Percentiles rank a stretch among this genome's conserved stretches.
These are phyloP conservation scores for Tragelaphus scriptus DNA, from an alignment of 2,113 vertebrate genomes.

Conservation along the genomic window DNA sequence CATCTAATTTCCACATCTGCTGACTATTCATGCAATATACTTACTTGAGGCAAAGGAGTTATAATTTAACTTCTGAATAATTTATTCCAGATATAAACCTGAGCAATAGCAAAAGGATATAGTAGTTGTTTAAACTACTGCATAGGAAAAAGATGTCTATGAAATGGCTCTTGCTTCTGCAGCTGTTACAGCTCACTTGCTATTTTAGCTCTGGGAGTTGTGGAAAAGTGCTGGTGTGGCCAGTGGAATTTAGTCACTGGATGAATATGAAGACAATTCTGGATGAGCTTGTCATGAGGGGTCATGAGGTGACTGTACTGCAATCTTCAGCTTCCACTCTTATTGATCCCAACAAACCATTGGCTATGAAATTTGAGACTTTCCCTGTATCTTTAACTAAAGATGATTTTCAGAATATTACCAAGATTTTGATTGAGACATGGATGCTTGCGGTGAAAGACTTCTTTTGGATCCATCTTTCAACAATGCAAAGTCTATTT, in stretches of 20 bases:
- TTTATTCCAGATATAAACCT: background rate
- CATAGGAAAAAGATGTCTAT: background rate
- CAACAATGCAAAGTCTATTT: background rate
- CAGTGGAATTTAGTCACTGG: slow-evolving; percentile 86
- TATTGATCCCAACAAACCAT: slow-evolving; percentile 20
- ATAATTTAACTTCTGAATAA: background rate
- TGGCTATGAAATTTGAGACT: slow-evolving; percentile 66
- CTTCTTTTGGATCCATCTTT: background rate
- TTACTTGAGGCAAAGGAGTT: background rate
- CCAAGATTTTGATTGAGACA: background rate
- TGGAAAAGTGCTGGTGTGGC: slow-evolving; percentile 81
- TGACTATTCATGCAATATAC: background rate
- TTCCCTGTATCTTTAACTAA: slow-evolving; percentile 66
- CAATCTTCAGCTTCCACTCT: slow-evolving; percentile 70
- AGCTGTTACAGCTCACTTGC: slow-evolving; percentile 30
- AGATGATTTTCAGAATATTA: background rate
- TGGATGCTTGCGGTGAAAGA: background rate
- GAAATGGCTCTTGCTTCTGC: background rate
- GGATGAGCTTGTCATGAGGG: slow-evolving; percentile 76
- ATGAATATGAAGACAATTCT: slow-evolving; percentile 84
- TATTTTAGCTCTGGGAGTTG: slow-evolving; percentile 26
- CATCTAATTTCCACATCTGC: background rate
- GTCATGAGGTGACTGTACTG: slow-evolving; percentile 79
- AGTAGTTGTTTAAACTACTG: too few relatives aligned
- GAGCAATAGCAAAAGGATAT: background rate